A percentile compares a stretch with the other conserved stretches of the same genome.
Conservation (phyloP, 2,888 invertebrate species). For the Torymus aiolomorphi region DNA sequence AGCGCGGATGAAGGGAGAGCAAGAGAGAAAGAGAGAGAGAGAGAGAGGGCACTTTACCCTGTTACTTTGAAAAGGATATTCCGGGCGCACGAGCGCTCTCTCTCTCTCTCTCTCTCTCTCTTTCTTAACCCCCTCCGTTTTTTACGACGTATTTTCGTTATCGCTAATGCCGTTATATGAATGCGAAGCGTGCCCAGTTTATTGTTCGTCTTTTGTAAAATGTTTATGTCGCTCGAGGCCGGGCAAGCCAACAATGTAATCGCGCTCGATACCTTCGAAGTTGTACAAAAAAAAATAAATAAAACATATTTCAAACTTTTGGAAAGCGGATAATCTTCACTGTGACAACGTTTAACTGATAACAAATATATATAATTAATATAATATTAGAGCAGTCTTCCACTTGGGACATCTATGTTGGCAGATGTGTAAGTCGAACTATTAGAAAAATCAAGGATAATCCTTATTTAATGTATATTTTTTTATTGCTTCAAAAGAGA, state of each 20-base stretch:
- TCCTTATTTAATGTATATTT: too few species aligned
- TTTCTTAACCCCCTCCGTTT: not conserved
- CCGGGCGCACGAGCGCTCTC: conserved; percentile 5
- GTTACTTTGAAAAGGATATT: conserved; percentile 54
- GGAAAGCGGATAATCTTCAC: too few species aligned
- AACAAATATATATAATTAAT: too few species aligned
- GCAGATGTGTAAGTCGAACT: too few species aligned
- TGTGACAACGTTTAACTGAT: too few species aligned
- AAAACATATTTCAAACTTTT: too few species aligned
- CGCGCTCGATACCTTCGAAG: not conserved
- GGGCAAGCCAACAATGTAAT: not conserved
- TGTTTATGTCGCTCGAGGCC: not conserved
- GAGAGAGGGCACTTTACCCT: conserved; percentile 47
- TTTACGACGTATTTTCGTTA: conserved; percentile 54
- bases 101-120: conserved; percentile 9
- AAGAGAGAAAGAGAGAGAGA: not conserved
- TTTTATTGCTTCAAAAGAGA: too few species aligned
- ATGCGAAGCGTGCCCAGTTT: conserved; percentile 16
- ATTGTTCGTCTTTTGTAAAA: conserved; percentile 6
- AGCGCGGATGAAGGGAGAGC: conserved; percentile 2
- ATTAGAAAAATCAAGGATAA: too few species aligned
- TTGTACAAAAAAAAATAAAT: too few species aligned
- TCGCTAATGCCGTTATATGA: conserved; percentile 47
- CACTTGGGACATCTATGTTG: too few species aligned
- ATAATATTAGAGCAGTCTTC: too few species aligned